phyloP scores from a whole-genome alignment of 2,113 vertebrate genomes.

The Carassius gibelio region DNA sequence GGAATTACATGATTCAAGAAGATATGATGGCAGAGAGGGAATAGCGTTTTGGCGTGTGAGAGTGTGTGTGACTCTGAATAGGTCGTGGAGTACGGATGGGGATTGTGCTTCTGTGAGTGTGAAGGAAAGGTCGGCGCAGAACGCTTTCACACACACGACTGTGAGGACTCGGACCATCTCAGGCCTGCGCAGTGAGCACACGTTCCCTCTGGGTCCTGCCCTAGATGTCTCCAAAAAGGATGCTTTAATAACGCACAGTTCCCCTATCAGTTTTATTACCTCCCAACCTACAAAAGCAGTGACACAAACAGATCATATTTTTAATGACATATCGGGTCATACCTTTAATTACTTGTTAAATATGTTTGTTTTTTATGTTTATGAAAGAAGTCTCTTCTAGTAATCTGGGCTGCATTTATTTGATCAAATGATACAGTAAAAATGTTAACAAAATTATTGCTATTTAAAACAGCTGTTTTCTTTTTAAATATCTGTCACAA shows the following conservation, averaged over 20 bases:
- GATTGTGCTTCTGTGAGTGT: not conserved
- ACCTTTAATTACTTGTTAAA: too few species aligned
- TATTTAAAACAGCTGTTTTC: too few species aligned
- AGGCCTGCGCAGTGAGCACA: conserved; percentile 12
- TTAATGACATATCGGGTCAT: not conserved
- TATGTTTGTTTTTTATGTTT: too few species aligned
- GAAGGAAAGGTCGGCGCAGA: conserved; percentile 33
- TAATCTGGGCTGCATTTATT: too few species aligned
- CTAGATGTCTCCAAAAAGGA: conserved; percentile 1
- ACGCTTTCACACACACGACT: too few species aligned
- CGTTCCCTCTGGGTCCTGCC: conserved; percentile 8
- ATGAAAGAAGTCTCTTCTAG: too few species aligned
- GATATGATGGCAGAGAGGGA: conserved; percentile 28
- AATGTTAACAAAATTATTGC: too few species aligned
- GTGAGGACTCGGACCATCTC: not conserved
- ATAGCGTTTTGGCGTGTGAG: not conserved
- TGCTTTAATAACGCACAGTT: not conserved
- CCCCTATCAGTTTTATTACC: not conserved
- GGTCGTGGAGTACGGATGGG: too few species aligned
- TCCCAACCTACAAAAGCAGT: not conserved
- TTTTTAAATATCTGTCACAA: too few species aligned
- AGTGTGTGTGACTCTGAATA: not conserved
- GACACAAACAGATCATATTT: not conserved
- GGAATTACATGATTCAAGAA: conserved; percentile 43
- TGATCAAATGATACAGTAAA: too few species aligned